Evolutionary conservation across 2,797 vertebrate genomes (phyloP).

Genomic region (Chaetodon trifasciatus): DNA sequence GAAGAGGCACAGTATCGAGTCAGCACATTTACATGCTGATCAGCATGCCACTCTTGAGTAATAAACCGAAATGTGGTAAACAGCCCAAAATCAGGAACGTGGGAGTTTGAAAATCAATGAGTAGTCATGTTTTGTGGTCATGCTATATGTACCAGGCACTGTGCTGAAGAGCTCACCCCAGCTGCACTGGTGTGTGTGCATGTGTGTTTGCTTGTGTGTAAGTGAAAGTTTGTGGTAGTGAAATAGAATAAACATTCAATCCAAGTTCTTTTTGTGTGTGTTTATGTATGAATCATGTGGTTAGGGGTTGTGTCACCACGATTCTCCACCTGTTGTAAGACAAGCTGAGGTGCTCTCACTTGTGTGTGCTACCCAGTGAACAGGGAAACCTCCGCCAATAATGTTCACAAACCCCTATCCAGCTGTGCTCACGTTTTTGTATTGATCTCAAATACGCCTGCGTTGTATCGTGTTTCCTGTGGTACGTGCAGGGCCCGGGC

Average conservation of each 20-base stretch:
- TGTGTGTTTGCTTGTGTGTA: neutral
- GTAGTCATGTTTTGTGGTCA: slow-evolving; percentile 20
- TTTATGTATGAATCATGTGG: slow-evolving; percentile 27
- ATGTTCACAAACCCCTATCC: slow-evolving; percentile 18
- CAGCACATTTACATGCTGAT: slow-evolving; percentile 69
- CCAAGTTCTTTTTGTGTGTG: slow-evolving; percentile 6
- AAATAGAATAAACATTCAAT: neutral
- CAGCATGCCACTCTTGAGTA: slow-evolving; percentile 65
- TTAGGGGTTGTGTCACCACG: neutral
- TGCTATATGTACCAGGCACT: neutral
- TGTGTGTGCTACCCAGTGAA: slow-evolving; percentile 7
- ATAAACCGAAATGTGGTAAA: slow-evolving; percentile 53
- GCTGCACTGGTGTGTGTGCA: neutral
- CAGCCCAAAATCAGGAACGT: slow-evolving; percentile 60
- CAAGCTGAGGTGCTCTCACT: neutral
- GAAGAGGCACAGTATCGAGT: slow-evolving; percentile 51
- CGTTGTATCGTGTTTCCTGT: slow-evolving; percentile 62
- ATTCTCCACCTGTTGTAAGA: slow-evolving; percentile 9
- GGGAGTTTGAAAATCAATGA: slow-evolving; percentile 25
- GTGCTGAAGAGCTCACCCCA: slow-evolving; percentile 20
- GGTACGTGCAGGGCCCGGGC: slow-evolving; percentile 43
- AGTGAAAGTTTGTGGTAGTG: neutral
- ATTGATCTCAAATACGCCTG: slow-evolving; percentile 29
- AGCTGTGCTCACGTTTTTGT: slow-evolving; percentile 38
- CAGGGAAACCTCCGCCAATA: slow-evolving; percentile 18